Evolutionary conservation across 2,797 vertebrate genomes (phyloP).

Genomic region (Fringilla coelebs): DNA sequence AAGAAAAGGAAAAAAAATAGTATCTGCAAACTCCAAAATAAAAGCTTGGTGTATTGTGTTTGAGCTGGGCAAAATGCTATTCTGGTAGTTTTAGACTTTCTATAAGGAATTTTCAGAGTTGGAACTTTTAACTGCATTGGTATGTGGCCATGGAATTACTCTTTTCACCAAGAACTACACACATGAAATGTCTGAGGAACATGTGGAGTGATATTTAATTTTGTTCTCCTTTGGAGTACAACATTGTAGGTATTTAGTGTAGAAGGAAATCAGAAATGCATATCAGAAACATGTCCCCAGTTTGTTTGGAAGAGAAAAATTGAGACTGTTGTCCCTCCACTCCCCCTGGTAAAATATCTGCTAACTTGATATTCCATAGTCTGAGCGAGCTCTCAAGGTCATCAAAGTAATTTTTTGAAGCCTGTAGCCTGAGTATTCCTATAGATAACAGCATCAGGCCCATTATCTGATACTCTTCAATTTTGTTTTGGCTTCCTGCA

Average conservation of each 20-base stretch:
- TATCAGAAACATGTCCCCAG: not conserved
- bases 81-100: not conserved
- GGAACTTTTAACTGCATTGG: not conserved
- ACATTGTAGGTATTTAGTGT: not conserved
- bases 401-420: constrained; percentile 32
- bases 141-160: not conserved
- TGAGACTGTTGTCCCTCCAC: not conserved
- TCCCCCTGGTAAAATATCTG: not conserved
- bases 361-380: not conserved
- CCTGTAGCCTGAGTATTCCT: constrained; percentile 24
- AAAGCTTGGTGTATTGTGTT: not conserved
- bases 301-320: constrained; percentile 26
- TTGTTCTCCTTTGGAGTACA: not conserved
- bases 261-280: not conserved
- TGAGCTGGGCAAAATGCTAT: not conserved
- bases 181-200: not conserved
- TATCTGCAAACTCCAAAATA: constrained; percentile 15
- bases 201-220: not conserved
- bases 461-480: constrained; percentile 60
- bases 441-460: constrained; percentile 37
- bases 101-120: not conserved
- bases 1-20: not conserved
- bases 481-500: constrained; percentile 71
- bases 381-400: constrained; percentile 44
- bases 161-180: not conserved